A percentile compares a stretch with the other conserved stretches of the same genome.
Evolutionary conservation across 2,888 invertebrate genomes (phyloP).

Genomic region (Acanthoscelides obtectus): DNA sequence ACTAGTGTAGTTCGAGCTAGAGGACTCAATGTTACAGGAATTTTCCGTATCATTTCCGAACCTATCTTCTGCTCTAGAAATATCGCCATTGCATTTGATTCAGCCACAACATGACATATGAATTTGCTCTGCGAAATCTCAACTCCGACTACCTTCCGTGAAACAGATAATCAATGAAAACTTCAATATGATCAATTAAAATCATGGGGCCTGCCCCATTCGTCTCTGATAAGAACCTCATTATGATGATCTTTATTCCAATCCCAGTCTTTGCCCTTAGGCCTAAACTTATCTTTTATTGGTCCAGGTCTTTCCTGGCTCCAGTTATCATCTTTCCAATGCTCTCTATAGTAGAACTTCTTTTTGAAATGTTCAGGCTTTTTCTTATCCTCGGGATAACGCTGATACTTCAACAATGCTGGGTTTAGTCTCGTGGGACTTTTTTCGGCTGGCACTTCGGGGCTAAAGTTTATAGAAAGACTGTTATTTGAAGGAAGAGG

Average conservation of each 20-base stretch:
- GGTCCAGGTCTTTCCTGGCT: constrained; percentile 26
- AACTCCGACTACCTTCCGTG: constrained; percentile 17
- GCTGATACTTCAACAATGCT: constrained; percentile 56
- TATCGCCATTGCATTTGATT: too few relatives aligned
- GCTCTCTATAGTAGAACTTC: constrained; percentile 69
- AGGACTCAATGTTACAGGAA: too few relatives aligned
- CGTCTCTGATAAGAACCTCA: constrained; percentile 23
- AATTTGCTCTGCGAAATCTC: constrained; percentile 38
- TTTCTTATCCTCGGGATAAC: constrained; percentile 48
- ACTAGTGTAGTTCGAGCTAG: too few relatives aligned
- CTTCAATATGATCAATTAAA: constrained; percentile 43
- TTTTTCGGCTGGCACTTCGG: constrained; percentile 35
- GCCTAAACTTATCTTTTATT: constrained; percentile 61
- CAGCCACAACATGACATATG: constrained; percentile 19
- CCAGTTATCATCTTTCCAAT: constrained; percentile 53
- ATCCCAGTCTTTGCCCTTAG: constrained; percentile 71
- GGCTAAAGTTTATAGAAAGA: constrained; percentile 40
- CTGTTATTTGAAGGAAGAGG: constrained; percentile 42
- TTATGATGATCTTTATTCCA: constrained; percentile 51
- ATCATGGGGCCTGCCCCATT: constrained; percentile 38
- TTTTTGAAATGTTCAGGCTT: constrained; percentile 73
- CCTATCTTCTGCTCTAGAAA: too few relatives aligned
- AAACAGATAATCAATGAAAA: too few relatives aligned
- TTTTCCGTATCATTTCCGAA: too few relatives aligned
- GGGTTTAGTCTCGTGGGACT: constrained; percentile 49